Evolutionary conservation across 1,140 invertebrate genomes (phyloP).

Genomic region (Papilio machaon): DNA sequence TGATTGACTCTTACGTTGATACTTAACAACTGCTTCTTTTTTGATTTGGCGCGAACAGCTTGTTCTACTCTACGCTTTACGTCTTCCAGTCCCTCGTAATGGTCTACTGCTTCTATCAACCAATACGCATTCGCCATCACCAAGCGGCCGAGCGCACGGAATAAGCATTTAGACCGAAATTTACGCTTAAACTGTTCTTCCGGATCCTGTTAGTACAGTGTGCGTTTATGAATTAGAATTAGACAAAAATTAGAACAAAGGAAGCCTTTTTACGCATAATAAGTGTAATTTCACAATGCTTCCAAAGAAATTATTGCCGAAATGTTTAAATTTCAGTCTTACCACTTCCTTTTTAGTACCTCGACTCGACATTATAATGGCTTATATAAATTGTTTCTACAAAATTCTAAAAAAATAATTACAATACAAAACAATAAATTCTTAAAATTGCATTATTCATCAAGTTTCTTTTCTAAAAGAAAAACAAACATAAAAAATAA

Average conservation of each 20-base stretch:
- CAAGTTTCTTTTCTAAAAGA: neutral
- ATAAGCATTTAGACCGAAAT: conserved; percentile 80
- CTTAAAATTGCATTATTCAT: neutral
- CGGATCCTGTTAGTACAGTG: conserved; percentile 57
- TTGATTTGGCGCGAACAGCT: conserved; percentile 76
- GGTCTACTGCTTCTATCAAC: conserved; percentile 79
- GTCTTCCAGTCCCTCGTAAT: conserved; percentile 79
- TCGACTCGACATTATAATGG: conserved; percentile 45
- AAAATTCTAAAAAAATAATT: neutral
- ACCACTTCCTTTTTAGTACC: conserved; percentile 58
- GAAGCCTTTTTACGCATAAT: neutral
- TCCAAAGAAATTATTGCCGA: neutral
- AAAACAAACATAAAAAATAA: neutral
- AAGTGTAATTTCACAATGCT: neutral
- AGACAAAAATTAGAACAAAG: neutral
- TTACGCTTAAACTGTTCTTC: conserved; percentile 70
- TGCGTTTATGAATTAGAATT: neutral
- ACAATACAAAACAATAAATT: neutral
- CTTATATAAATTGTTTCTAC: neutral
- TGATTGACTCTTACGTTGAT: conserved; percentile 63
- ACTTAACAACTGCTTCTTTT: conserved; percentile 80
- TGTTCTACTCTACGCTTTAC: conserved; percentile 80
- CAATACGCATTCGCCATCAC: conserved; percentile 83
- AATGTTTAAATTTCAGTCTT: conserved; percentile 9
- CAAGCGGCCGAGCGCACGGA: conserved; percentile 81